A percentile compares a stretch with the other conserved stretches of the same genome.
Evolutionary conservation across 2,113 vertebrate genomes (phyloP).

Genomic region (cattle (Bos taurus)): ARS-UCD2.0 NC_037335.1:59625501-59626000

Average conservation of each 20-base stretch:
- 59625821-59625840: not conserved
- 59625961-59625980: not conserved
- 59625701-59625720: not conserved
- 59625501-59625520: not conserved
- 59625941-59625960: not conserved
- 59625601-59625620: not conserved
- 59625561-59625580: not conserved
- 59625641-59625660: not conserved
- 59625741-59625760: not conserved
- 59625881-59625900: not conserved
- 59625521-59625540: not conserved
- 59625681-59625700: not conserved
- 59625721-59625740: conserved; percentile 9
- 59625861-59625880: not conserved
- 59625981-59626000: not conserved
- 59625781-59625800: not conserved
- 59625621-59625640: not conserved
- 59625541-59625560: not conserved
- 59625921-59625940: not conserved
- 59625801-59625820: not conserved
- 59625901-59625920: not conserved
- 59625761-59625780: not conserved
- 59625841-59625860: not conserved
- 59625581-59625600: not conserved
- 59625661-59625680: not conserved